phyloP scores from a whole-genome alignment of 2,797 vertebrate species.

The Luscinia megarhynchos region DNA sequence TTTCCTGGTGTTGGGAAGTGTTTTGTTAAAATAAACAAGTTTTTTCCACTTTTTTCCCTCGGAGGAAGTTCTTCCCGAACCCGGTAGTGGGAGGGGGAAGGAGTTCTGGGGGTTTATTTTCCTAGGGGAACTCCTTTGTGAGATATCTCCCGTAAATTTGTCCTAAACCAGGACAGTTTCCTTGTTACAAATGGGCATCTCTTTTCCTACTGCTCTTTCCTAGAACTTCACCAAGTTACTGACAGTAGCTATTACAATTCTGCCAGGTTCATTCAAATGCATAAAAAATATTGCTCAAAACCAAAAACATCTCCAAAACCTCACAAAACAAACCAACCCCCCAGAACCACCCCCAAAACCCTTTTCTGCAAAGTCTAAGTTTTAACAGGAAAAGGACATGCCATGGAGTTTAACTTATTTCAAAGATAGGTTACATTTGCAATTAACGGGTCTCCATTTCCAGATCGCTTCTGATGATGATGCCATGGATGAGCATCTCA shows the following conservation, averaged over 20 bases:
- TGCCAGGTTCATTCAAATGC: background rate
- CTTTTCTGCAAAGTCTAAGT: background rate
- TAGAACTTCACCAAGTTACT: background rate
- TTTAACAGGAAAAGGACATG: background rate
- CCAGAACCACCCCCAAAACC: too few relatives aligned
- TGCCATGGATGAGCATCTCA: background rate
- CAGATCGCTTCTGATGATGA: background rate
- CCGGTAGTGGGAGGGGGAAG: too few relatives aligned
- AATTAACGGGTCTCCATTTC: background rate
- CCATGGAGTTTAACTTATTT: background rate
- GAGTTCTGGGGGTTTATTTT: too few relatives aligned
- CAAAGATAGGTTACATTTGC: constrained; percentile 58
- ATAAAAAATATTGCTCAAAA: background rate
- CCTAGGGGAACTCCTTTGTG: too few relatives aligned
- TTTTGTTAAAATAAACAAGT: too few relatives aligned
- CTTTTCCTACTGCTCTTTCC: background rate
- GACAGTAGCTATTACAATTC: background rate
- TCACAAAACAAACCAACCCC: background rate
- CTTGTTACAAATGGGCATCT: too few relatives aligned
- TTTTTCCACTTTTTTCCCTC: too few relatives aligned
- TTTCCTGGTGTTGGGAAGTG: too few relatives aligned
- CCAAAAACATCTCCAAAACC: accelerated
- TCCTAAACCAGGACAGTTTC: too few relatives aligned
- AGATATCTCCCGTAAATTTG: too few relatives aligned
- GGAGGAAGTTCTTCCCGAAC: too few relatives aligned